These are phyloP conservation scores for Raphicerus campestris DNA, from an alignment of 2,113 vertebrate genomes.

Conservation along the genomic window DNA sequence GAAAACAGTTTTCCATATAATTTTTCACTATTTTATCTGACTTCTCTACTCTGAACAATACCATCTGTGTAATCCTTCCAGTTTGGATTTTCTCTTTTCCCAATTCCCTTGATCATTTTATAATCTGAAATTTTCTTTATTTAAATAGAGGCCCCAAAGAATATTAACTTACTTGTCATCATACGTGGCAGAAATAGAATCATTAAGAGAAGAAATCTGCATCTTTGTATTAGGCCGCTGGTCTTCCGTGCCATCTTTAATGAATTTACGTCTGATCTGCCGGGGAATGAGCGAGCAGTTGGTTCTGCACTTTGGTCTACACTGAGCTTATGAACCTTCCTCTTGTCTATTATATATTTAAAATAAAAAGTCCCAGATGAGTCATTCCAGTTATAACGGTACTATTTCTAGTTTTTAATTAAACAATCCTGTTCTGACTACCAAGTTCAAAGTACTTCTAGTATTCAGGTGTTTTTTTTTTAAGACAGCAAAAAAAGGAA, in stretches of 20 bases:
- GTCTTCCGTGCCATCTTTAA: constrained; percentile 55
- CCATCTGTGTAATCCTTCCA: not conserved
- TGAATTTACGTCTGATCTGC: not conserved
- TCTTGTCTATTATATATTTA: constrained; percentile 5
- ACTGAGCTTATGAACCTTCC: constrained; percentile 30
- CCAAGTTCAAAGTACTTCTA: constrained; percentile 53
- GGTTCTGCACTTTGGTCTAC: constrained; percentile 49
- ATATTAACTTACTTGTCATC: constrained; percentile 76
- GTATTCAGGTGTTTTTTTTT: not conserved
- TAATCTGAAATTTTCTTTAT: constrained; percentile 4
- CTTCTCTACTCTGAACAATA: not conserved
- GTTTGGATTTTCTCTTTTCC: not conserved
- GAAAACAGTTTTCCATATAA: constrained; percentile 6
- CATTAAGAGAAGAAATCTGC: not conserved
- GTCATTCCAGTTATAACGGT: constrained; percentile 15
- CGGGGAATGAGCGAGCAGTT: not conserved
- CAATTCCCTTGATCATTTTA: not conserved
- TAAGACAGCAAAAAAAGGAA: not conserved
- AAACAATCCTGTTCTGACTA: constrained; percentile 38
- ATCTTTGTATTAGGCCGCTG: rapidly evolving
- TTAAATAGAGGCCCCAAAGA: not conserved
- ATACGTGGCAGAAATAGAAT: constrained; percentile 45
- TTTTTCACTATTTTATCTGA: not conserved
- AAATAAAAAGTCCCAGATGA: constrained; percentile 59
- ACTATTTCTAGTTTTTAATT: constrained; percentile 60